Evolutionary conservation across 2,113 vertebrate species (phyloP), one percentile per base, ranked within the genome.

Genomic region (Tragelaphus buxtoni): DNA sequence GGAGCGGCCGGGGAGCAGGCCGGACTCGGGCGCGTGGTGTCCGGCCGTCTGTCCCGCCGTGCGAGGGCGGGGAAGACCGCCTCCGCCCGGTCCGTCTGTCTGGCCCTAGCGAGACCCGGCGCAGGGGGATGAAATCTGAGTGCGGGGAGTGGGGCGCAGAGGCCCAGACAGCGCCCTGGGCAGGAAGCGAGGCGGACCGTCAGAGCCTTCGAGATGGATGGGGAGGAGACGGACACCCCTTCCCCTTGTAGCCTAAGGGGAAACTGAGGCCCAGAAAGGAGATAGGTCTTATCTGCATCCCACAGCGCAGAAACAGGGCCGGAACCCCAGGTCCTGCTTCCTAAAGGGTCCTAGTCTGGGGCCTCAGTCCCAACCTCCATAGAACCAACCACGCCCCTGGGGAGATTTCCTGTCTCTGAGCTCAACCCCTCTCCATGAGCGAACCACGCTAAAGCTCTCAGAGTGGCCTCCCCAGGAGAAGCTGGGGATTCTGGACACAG

Each of bases 191-290:
- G 17, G 42, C 45, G 8, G 74, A 42, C 61, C 7, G 32, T 1
- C 20, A 5, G 35, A 42, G 26, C 32, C 91, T 93, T 63, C 6
- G 5, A 58, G 53, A 24, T 39, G 87, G 32, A 81, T 16, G 72
- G 13, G 35, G 17, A 4, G 42, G 10, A 4, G 20, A 47, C 14
- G 1, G 61, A 24, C 56, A 53, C 30, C 13, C 55, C n/a, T 80
- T 92, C 4, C 26, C 26, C 51, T 7, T 4, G 47, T 74, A 39
- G 12, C 26, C 94, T 35, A 51, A 63, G 56, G 51, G 77, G 49
- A 94, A 94, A 92, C 81, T 58, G 96, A 95, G 94, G 55, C 91
- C 47, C 74, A 49, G 35, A 76, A 51, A 58, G 49, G 39, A 7
- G 30, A 22, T 24, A 9, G 47, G 63, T 84, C 58, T 96, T 32